Conservation (phyloP, 2,113 vertebrate species). For the Natator depressus region DNA sequence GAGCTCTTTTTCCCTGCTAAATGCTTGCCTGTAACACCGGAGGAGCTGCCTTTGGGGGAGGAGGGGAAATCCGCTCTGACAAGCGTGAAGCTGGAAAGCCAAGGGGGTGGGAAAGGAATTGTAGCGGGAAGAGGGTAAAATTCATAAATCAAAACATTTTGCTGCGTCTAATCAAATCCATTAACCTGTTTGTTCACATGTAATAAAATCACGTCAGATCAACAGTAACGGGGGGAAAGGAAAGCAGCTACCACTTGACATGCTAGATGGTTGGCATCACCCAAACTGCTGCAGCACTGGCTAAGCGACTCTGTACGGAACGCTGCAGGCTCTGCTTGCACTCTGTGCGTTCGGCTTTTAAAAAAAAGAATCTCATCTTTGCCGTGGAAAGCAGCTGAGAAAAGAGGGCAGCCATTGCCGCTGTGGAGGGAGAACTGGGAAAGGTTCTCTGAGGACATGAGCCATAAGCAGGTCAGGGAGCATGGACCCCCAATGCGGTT, state of each 20-base stretch:
- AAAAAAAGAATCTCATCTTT: not conserved
- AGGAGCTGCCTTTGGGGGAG: conserved; percentile 30
- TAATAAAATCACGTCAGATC: not conserved
- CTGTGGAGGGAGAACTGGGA: not conserved
- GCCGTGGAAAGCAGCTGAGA: not conserved
- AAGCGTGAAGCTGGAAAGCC: conserved; percentile 62
- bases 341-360: not conserved
- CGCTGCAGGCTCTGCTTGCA: not conserved
- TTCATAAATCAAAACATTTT: conserved; percentile 63
- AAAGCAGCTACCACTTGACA: fast-evolving
- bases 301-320: fast-evolving
- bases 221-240: fast-evolving
- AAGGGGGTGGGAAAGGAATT: conserved; percentile 24
- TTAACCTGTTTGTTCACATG: conserved; percentile 9
- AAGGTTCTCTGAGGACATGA: not conserved
- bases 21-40: conserved; percentile 50
- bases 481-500: not conserved
- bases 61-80: conserved; percentile 65
- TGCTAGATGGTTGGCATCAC: fast-evolving
- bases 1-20: conserved; percentile 30
- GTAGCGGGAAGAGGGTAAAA: not conserved
- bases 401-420: not conserved
- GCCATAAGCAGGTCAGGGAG: not conserved
- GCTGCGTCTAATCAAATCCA: conserved; percentile 58
- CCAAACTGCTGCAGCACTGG: not conserved